Conservation (phyloP, 2,113 vertebrate species). For the Engystomops pustulosus region DNA sequence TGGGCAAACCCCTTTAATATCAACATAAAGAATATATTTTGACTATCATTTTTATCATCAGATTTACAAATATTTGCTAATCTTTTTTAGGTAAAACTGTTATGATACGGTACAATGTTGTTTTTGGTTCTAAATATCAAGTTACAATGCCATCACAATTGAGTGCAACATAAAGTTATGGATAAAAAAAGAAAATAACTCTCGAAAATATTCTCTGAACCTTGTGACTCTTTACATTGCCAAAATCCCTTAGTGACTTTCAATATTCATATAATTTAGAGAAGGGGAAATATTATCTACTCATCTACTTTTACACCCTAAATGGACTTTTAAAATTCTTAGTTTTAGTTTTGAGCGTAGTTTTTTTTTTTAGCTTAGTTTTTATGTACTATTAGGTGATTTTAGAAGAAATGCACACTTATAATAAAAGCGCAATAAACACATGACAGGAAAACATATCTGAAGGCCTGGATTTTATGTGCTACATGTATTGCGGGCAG, state of each 20-base stretch:
- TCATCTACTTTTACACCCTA: not conserved
- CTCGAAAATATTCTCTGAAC: not conserved
- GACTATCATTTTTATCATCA: too few relatives aligned
- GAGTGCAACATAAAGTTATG: not conserved
- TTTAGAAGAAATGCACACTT: conserved; percentile 13
- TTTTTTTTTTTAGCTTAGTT: not conserved
- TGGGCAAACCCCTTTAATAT: too few relatives aligned
- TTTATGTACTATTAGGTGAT: not conserved
- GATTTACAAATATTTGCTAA: too few relatives aligned
- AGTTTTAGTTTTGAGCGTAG: not conserved
- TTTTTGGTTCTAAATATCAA: too few relatives aligned
- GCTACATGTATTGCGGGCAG: not conserved
- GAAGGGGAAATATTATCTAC: not conserved
- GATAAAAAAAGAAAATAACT: not conserved
- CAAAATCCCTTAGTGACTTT: not conserved
- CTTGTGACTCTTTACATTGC: not conserved
- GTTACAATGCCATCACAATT: too few relatives aligned
- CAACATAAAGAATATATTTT: too few relatives aligned
- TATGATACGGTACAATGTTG: too few relatives aligned
- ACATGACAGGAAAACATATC: conserved; percentile 21
- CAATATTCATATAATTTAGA: not conserved
- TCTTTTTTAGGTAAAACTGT: too few relatives aligned
- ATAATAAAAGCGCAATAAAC: not conserved
- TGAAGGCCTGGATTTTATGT: conserved; percentile 10
- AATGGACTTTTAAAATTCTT: not conserved